Evolutionary conservation across 2,888 invertebrate species (phyloP).

Genomic region (Acanthoscelides obtectus): DNA sequence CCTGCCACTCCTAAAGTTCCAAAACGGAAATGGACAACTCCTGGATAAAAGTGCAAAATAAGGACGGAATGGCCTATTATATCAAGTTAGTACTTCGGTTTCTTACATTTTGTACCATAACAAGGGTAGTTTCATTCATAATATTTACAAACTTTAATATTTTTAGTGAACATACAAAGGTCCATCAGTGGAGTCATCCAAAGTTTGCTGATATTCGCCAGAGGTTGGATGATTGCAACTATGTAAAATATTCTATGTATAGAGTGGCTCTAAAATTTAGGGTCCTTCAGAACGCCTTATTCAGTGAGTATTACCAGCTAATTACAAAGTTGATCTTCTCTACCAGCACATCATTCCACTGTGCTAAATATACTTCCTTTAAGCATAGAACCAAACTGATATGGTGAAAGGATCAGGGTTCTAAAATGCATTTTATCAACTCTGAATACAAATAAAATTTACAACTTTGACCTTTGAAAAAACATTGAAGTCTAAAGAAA

Average conservation of each 20-base stretch:
- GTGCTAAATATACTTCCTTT: no score
- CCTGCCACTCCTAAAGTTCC: neutral
- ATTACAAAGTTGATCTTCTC: no score
- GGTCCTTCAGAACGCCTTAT: constrained; percentile 58
- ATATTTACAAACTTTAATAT: constrained; percentile 4
- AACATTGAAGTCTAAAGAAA: no score
- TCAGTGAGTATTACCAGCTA: constrained; percentile 59
- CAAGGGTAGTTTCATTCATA: neutral
- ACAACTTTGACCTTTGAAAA: no score
- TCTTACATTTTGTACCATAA: neutral
- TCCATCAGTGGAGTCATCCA: constrained; percentile 58
- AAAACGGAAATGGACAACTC: constrained; percentile 16
- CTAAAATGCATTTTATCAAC: no score
- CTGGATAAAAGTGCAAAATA: constrained; percentile 58
- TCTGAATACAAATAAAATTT: no score
- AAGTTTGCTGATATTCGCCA: constrained; percentile 55
- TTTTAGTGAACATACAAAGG: constrained; percentile 52
- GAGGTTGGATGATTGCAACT: constrained; percentile 59
- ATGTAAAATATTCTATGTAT: constrained; percentile 71
- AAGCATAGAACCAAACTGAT: no score
- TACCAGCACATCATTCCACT: no score
- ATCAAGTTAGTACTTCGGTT: constrained; percentile 49
- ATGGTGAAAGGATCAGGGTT: no score
- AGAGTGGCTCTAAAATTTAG: constrained; percentile 70
- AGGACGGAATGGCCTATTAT: constrained; percentile 58